A percentile compares a stretch with the other conserved stretches of the same genome.
Conservation (phyloP, 2,797 vertebrate species). For the Apogon hyalosoma region DNA sequence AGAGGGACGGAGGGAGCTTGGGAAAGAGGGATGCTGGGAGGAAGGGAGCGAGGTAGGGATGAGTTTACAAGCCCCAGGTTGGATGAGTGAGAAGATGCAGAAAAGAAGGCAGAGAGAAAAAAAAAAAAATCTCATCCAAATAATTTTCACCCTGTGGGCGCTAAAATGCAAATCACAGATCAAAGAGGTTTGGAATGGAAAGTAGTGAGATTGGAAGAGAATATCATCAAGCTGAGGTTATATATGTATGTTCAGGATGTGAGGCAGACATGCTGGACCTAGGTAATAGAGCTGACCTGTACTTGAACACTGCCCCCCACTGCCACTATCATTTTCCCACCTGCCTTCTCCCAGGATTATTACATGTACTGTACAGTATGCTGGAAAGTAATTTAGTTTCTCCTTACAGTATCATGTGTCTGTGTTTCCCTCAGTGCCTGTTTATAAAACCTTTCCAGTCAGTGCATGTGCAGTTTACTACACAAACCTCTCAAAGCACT, state of each 20-base stretch:
- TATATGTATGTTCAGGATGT: slow-evolving; percentile 77
- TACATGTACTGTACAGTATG: slow-evolving; percentile 53
- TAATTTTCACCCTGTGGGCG: slow-evolving; percentile 85
- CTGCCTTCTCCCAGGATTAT: slow-evolving; percentile 54
- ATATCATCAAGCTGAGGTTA: slow-evolving; percentile 83
- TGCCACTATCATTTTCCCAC: slow-evolving; percentile 58
- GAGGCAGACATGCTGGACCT: slow-evolving; percentile 75
- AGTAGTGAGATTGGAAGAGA: slow-evolving; percentile 81
- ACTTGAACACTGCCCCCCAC: slow-evolving; percentile 66
- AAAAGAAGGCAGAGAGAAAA: slow-evolving; percentile 66
- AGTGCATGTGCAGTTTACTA: slow-evolving; percentile 41
- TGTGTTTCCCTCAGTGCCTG: slow-evolving; percentile 35
- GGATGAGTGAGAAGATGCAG: slow-evolving; percentile 78
- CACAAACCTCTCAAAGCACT: slow-evolving; percentile 36
- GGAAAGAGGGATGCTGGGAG: slow-evolving; percentile 46
- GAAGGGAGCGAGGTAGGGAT: slow-evolving; percentile 41
- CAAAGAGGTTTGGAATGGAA: slow-evolving; percentile 87
- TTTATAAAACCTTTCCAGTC: slow-evolving; percentile 50
- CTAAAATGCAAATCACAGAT: slow-evolving; percentile 88
- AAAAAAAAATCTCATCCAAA: slow-evolving; percentile 85
- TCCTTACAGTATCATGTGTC: slow-evolving; percentile 32
- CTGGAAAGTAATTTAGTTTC: slow-evolving; percentile 55
- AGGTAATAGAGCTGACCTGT: slow-evolving; percentile 80
- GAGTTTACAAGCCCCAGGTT: slow-evolving; percentile 82
- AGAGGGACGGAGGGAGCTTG: slow-evolving; percentile 44